Percentiles rank a stretch among this genome's conserved stretches.
Evolutionary conservation across 2,113 vertebrate species (phyloP).

Genomic region (Chlamydotis undulata): DNA sequence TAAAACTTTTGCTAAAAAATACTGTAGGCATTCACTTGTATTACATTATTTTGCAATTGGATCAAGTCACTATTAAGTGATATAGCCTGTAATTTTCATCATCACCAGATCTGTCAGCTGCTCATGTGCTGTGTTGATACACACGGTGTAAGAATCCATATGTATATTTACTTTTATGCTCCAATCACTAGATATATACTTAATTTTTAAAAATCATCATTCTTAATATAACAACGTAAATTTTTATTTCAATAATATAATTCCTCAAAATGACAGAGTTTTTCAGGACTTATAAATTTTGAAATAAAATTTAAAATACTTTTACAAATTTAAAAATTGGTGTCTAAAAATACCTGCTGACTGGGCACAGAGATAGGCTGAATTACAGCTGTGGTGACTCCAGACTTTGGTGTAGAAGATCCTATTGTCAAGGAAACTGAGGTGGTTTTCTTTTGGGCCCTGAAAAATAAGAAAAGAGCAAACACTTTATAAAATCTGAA

Average conservation of each 20-base stretch:
- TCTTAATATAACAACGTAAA: not conserved
- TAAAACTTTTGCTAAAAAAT: not conserved
- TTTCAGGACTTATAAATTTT: not conserved
- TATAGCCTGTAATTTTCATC: not conserved
- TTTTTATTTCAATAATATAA: not conserved
- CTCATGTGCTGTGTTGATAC: not conserved
- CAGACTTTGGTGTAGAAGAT: constrained; percentile 86
- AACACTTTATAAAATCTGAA: not conserved
- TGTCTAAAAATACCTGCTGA: constrained; percentile 72
- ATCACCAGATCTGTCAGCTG: not conserved
- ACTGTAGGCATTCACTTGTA: not conserved
- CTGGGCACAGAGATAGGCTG: constrained; percentile 86
- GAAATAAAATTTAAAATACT: not conserved
- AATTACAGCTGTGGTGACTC: constrained; percentile 89
- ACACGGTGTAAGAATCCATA: not conserved
- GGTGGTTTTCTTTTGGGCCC: constrained; percentile 92
- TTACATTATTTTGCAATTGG: not conserved
- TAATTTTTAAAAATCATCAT: not conserved
- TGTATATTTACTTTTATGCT: not conserved
- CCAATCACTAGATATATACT: not conserved
- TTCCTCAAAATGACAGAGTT: not conserved
- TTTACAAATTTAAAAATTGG: not conserved
- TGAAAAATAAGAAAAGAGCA: constrained; percentile 50
- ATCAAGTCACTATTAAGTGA: not conserved
- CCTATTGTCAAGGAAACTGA: constrained; percentile 95